Base-by-base conservation (phyloP, 1,140 invertebrate species). In the Drosophila nasuta region DNA sequence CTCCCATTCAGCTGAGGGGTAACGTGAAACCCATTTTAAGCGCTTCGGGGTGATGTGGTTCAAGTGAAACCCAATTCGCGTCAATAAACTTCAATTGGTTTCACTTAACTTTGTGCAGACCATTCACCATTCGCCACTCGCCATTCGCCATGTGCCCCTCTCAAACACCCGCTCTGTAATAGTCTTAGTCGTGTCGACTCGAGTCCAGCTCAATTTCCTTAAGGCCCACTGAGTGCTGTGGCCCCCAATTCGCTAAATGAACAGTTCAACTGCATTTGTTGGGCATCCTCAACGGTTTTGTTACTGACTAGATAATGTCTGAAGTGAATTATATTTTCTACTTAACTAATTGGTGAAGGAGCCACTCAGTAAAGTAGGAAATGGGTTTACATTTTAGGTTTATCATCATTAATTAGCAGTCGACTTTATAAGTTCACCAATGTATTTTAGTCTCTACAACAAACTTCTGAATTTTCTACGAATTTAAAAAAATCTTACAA, bases 61-160 rank as follows among this genome's bases (percentile, higher is more conserved):
- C 85, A 89, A 89, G 72, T 85, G 78, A 85, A 91, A 91, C 82
- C 80, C 70, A 83, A 91, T 77, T 81, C 81, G 82, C 78, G 65
- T 82, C 82, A 91, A 85, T 91, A 91, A 91, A 91, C 82, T 88
- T 85, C 78, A 91, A 88, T 91, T 91, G 88, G 88, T 91, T 91
- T 91, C 88, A 91, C 88, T 91, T 91, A 91, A 91, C 82, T 73
- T 62, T 79, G 64, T 75, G 74, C 41, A 43, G 41, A 43, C 41
- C 41, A 43, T 43, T 1, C 62, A 62, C 64, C 64, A 43, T 35
- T 3, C 20, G 20, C 20, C 20, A 25, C 3, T 25, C 20, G 20
- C 64, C 68, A 70, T 80, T 58, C 59, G 15, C 11, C n/a, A 7
- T 17, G 38, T 20, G 25, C 20, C 57, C 20, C 25, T 8, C 11